Base-by-base conservation (phyloP, 1,140 invertebrate species). In the Charaxes varanes region DNA sequence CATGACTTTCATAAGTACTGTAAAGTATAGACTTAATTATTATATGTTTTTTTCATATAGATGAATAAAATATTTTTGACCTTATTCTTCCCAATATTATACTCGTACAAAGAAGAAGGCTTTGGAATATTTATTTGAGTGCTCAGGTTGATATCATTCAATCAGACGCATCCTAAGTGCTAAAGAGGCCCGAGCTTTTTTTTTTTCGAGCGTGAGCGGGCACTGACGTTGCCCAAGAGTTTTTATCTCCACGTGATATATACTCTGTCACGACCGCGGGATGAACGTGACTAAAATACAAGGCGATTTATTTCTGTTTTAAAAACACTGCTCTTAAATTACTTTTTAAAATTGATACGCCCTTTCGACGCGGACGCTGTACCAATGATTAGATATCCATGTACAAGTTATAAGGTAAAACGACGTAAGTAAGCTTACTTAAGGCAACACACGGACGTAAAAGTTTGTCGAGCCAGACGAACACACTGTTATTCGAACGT, bases 181-280 rank as follows among this genome's bases (percentile, higher is more conserved):
- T 68, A 66, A 72, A 73, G 60, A 53, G 53, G 27, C 33, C 42
- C 30, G 18, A 54, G 26, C 38, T 56, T 55, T 55, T 56, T 66
- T 69, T 63, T 59, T 55, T 47, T 31, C 28, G 43, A 47, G 51
- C 64, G 62, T 66, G 65, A 71, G 65, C 64, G 62, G 63, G 53
- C 53, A 41, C 53, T 48, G 59, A 49, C 43, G 54, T 53, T 59
- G 59, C 64, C 50, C 54, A 60, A 30, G 64, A 60, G 57, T 65
- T 73, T 77, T 80, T 78, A 80, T 80, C 76, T 78, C 61, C 48
- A 41, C 64, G 62, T 73, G 69, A 76, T 66, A 59, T 72, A 74
- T 47, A 59, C 51, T 41, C 62, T 68, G 71, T 78, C 77, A 78
- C 76, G 77, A 74, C 52, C 59, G 45, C 34, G 54, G 33, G 49